A percentile compares a stretch with the other conserved stretches of the same genome.
These are phyloP conservation scores for Urophycis tenuis DNA, from an alignment of 2,797 vertebrate genomes.

Conservation along the genomic window DNA sequence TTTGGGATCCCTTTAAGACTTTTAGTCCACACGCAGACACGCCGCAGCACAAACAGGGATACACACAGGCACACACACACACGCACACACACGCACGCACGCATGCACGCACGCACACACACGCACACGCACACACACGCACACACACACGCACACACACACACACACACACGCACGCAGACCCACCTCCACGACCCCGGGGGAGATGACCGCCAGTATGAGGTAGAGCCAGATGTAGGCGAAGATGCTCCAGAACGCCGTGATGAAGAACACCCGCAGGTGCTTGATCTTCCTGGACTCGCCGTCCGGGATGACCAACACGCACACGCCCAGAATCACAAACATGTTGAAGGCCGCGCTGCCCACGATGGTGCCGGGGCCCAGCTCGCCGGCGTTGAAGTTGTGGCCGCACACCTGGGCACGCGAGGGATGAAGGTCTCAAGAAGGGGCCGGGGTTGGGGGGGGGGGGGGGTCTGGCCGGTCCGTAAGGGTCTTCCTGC, in stretches of 20 bases:
- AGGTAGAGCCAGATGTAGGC: constrained; percentile 95
- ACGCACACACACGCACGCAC: no score
- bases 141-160: background rate
- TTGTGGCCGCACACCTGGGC: constrained; percentile 82
- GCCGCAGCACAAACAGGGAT: no score
- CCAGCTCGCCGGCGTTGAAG: constrained; percentile 84
- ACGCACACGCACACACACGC: no score
- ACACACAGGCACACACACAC: no score
- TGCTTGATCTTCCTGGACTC: constrained; percentile 88
- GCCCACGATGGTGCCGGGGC: constrained; percentile 90
- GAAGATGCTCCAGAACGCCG: constrained; percentile 90
- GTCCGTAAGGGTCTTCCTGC: no score
- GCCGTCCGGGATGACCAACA: constrained; percentile 82
- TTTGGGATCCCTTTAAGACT: no score
- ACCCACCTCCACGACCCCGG: constrained; percentile 78
- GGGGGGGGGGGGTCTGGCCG: no score
- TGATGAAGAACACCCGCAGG: constrained; percentile 89
- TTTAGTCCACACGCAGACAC: no score
- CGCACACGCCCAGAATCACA: constrained; percentile 87
- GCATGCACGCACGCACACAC: no score
- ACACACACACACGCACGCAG: background rate
- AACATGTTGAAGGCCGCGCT: constrained; percentile 98
- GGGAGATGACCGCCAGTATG: constrained; percentile 88
- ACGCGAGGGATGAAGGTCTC: constrained; percentile 1
- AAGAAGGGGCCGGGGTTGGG: no score